These are phyloP conservation scores for Augochlorella aurata DNA, from an alignment of 2,888 invertebrate genomes.

Conservation along the genomic window DNA sequence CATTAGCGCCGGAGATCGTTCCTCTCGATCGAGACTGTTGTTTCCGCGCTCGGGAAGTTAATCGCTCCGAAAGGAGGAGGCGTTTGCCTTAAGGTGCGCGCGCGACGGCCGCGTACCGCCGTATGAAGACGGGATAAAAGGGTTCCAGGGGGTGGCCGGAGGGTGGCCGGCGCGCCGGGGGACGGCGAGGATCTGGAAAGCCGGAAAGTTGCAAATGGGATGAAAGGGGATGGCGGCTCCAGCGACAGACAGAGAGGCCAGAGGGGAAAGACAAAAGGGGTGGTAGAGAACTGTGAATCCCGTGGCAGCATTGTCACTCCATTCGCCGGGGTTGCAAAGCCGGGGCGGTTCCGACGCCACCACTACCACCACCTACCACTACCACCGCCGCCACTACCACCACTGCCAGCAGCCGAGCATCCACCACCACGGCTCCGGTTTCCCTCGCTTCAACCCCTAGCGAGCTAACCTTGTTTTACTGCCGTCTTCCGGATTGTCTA, in stretches of 20 bases:
- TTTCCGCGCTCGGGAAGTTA: conserved; percentile 46
- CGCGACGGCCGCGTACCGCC: conserved; percentile 54
- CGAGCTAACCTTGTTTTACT: conserved; percentile 74
- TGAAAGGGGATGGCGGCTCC: conserved; percentile 61
- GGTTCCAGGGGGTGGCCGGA: conserved; percentile 29
- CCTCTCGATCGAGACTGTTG: not conserved
- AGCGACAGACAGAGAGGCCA: conserved; percentile 63
- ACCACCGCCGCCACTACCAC: conserved; percentile 54
- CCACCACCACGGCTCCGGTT: conserved; percentile 27
- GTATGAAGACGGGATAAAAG: conserved; percentile 62
- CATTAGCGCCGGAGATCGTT: conserved; percentile 1
- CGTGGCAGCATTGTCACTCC: conserved; percentile 73
- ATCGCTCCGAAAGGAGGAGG: conserved; percentile 64
- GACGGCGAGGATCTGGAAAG: conserved; percentile 51
- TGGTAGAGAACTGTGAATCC: conserved; percentile 72
- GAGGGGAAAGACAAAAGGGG: conserved; percentile 72
- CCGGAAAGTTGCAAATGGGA: conserved; percentile 71
- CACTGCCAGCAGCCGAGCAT: conserved; percentile 48
- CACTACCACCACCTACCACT: conserved; percentile 64
- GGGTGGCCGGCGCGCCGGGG: not conserved
- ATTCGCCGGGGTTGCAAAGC: conserved; percentile 70
- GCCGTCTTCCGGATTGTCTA: conserved; percentile 74
- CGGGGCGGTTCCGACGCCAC: conserved; percentile 71
- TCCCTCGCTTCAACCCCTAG: conserved; percentile 55
- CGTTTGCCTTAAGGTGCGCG: conserved; percentile 63